Evolutionary conservation across 2,797 vertebrate genomes (phyloP).

Genomic region (Hydrocynus forskahlii): DNA sequence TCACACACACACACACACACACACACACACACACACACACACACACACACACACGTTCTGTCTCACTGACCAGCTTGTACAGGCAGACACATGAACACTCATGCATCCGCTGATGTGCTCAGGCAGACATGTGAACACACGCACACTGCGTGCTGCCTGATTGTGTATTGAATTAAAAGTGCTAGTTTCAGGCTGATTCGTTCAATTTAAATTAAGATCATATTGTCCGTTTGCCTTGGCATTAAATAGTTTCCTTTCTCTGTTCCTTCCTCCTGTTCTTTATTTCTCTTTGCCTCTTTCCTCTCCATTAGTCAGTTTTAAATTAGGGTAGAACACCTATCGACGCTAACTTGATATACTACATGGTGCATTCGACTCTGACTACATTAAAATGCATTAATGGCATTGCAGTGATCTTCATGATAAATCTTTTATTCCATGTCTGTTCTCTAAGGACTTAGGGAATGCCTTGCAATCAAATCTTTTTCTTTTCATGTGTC

Average conservation of each 20-base stretch:
- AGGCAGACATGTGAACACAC: conserved; percentile 3
- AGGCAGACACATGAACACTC: conserved; percentile 18
- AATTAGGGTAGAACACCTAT: conserved; percentile 39
- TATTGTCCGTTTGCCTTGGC: conserved; percentile 62
- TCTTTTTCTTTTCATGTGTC: background rate
- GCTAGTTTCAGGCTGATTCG: conserved; percentile 25
- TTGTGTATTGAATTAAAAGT: conserved; percentile 41
- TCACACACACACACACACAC: conserved; percentile 27
- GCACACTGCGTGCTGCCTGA: conserved; percentile 7
- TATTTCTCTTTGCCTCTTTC: conserved; percentile 48
- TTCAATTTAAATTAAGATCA: conserved; percentile 35
- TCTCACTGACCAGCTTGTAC: conserved; percentile 29
- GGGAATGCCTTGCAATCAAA: conserved; percentile 2
- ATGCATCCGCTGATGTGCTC: conserved; percentile 20
- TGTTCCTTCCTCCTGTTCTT: conserved; percentile 16
- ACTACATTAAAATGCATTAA: conserved; percentile 44
- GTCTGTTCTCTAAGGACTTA: conserved; percentile 16
- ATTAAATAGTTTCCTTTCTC: conserved; percentile 48
- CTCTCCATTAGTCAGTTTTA: conserved; percentile 65
- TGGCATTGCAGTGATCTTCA: conserved; percentile 36
- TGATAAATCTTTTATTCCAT: conserved; percentile 36
- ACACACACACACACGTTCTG: conserved; percentile 21
- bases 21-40: background rate
- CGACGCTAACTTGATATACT: conserved; percentile 37
- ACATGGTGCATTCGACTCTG: conserved; percentile 31